phyloP scores from a whole-genome alignment of 2,113 vertebrate genomes.

The Psilopsiagon aymara region DNA sequence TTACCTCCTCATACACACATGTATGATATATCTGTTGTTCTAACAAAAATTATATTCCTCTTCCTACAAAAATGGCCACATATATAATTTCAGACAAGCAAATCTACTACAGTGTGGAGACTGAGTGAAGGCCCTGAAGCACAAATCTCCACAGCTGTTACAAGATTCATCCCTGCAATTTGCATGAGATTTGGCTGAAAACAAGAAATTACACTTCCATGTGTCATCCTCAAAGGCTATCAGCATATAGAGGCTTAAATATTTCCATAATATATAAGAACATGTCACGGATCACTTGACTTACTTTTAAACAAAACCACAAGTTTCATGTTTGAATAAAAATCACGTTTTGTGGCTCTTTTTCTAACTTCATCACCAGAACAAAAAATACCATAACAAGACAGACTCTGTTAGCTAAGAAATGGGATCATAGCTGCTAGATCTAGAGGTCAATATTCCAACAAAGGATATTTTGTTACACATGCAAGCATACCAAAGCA shows the following conservation, averaged over 20 bases:
- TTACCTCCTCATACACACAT: accelerated
- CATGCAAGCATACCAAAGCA: neutral
- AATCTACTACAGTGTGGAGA: neutral
- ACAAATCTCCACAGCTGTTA: neutral
- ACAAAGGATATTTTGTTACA: neutral
- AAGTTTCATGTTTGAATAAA: neutral
- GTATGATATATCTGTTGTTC: accelerated
- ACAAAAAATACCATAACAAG: neutral
- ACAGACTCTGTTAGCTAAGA: neutral
- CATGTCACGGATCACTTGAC: neutral
- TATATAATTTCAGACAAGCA: neutral
- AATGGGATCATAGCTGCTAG: neutral
- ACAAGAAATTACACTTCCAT: neutral
- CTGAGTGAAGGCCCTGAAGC: neutral
- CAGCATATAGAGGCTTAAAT: neutral
- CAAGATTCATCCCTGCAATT: neutral
- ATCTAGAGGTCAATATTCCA: neutral
- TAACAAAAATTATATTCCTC: neutral
- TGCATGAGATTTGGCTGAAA: neutral
- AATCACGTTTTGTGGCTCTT: neutral
- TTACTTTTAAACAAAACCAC: neutral
- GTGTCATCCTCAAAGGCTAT: neutral
- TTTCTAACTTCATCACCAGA: neutral
- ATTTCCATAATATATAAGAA: neutral
- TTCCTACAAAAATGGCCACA: neutral